These are phyloP conservation scores for Rousettus madagascariensis DNA, from an alignment of 2,797 vertebrate species.

Conservation along the genomic window DNA sequence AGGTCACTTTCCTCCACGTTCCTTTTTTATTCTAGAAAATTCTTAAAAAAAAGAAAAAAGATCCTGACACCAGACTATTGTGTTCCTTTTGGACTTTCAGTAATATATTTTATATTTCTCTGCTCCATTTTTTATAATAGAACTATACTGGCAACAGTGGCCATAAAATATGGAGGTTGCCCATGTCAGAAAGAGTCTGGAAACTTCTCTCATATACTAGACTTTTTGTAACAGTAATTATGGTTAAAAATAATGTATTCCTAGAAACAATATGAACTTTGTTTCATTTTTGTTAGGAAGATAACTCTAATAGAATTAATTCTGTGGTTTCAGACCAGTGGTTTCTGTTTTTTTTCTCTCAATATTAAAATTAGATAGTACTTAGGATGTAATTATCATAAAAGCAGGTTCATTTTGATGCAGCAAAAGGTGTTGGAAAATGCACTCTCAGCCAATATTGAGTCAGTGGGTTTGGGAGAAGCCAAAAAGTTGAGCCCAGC, in stretches of 20 bases:
- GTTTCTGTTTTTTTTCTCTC: not conserved
- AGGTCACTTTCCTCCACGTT: constrained; percentile 3
- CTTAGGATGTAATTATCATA: not conserved
- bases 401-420: not conserved
- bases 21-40: constrained; percentile 15
- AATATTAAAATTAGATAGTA: constrained; percentile 14
- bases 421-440: not conserved
- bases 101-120: not conserved
- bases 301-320: not conserved
- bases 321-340: not conserved
- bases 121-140: not conserved
- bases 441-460: not conserved
- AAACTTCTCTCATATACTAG: not conserved
- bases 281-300: constrained; percentile 43
- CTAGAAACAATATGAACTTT: constrained; percentile 11
- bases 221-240: not conserved
- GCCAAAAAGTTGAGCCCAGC: not conserved
- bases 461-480: not conserved
- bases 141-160: not conserved
- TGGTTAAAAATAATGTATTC: constrained; percentile 31
- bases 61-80: not conserved
- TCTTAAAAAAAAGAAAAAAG: not conserved
- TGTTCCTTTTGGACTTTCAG: not conserved
- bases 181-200: not conserved
- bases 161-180: not conserved